These are phyloP conservation scores for Ivindomyrus marchei DNA, from an alignment of 2,113 vertebrate species.

Conservation along the genomic window DNA sequence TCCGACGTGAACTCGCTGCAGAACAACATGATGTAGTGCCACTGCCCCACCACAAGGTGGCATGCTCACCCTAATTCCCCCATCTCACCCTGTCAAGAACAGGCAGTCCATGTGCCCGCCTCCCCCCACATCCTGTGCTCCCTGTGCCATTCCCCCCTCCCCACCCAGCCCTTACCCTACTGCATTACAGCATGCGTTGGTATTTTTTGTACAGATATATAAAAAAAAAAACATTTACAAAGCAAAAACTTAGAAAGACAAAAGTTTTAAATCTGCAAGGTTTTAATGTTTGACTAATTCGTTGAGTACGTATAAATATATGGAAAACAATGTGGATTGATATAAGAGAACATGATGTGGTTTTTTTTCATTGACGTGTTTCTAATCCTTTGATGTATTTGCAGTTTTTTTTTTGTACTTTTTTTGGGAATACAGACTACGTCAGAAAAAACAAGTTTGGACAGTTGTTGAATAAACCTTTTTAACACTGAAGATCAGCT, in stretches of 20 bases:
- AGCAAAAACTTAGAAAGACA: constrained; percentile 46
- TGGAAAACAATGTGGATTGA: constrained; percentile 57
- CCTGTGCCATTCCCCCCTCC: background rate
- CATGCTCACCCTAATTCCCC: constrained; percentile 10
- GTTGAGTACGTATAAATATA: constrained; percentile 56
- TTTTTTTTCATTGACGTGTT: constrained; percentile 71
- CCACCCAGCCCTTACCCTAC: constrained; percentile 34
- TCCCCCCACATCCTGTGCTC: constrained; percentile 21
- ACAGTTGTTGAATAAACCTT: constrained; percentile 79
- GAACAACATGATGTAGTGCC: constrained; percentile 79
- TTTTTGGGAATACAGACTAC: constrained; percentile 70
- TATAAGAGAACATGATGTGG: constrained; percentile 47
- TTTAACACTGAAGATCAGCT: constrained; percentile 57
- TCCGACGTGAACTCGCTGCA: constrained; percentile 80
- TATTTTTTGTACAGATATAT: constrained; percentile 72
- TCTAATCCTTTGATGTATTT: constrained; percentile 73
- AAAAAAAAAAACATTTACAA: constrained; percentile 42
- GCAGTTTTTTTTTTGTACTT: constrained; percentile 83
- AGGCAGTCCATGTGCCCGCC: constrained; percentile 21
- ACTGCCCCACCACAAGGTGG: constrained; percentile 22
- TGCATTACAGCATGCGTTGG: constrained; percentile 79
- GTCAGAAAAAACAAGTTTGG: constrained; percentile 52
- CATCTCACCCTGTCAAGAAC: constrained; percentile 17
- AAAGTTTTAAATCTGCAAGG: constrained; percentile 32
- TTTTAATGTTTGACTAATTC: constrained; percentile 56